Evolutionary conservation across 2,888 invertebrate species (phyloP).

Genomic region (Melipona beecheii): DNA sequence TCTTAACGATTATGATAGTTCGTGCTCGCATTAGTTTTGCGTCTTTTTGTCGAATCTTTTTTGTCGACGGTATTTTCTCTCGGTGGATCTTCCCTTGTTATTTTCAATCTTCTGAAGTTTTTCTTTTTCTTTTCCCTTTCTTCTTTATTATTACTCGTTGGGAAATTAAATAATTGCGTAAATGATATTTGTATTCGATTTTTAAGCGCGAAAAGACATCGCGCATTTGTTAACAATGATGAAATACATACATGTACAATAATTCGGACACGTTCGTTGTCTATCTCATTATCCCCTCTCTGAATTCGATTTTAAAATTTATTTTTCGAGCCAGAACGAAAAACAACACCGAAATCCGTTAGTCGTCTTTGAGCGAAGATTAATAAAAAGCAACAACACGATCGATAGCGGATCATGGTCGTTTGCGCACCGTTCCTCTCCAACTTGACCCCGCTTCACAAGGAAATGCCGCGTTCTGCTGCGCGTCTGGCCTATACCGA

Average conservation of each 20-base stretch:
- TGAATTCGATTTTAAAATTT: not conserved
- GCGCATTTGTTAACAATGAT: not conserved
- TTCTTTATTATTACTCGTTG: no score
- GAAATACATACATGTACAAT: no score
- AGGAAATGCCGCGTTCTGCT: not conserved
- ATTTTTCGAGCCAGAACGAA: not conserved
- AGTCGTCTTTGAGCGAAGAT: slow-evolving; percentile 5
- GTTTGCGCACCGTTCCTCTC: slow-evolving; percentile 3
- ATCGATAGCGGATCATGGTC: slow-evolving; percentile 6
- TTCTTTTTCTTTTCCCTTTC: no score
- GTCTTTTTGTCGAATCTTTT: no score
- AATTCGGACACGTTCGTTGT: not conserved
- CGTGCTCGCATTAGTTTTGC: no score
- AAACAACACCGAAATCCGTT: slow-evolving; percentile 21
- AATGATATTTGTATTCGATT: no score
- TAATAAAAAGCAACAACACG: slow-evolving; percentile 11
- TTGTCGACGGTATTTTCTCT: no score
- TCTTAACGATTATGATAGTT: no score
- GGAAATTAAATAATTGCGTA: no score
- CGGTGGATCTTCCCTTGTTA: no score
- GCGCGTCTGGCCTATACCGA: not conserved
- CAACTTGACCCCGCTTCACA: slow-evolving; percentile 3
- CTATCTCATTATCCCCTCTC: not conserved
- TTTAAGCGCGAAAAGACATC: not conserved
- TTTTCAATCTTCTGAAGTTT: no score